These are phyloP conservation scores for Malaclemys terrapin DNA, from an alignment of 2,113 vertebrate genomes.

Conservation along the genomic window DNA sequence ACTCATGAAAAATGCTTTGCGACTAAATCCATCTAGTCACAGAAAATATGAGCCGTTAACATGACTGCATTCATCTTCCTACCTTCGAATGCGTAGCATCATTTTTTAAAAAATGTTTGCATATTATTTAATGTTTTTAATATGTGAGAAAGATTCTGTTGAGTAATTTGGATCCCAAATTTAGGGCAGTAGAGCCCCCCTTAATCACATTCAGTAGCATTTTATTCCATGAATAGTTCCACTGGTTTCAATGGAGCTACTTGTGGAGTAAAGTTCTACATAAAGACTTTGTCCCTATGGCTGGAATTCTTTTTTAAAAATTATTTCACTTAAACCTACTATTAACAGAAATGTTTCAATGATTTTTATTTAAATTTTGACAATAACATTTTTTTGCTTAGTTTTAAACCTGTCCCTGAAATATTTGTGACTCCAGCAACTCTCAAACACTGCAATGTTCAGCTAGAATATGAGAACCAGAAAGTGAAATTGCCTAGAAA, in stretches of 20 bases:
- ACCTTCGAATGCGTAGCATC: background rate
- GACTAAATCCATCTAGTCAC: background rate
- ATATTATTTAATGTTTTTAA: background rate
- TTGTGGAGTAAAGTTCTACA: background rate
- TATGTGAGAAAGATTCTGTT: background rate
- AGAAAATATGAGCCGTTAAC: background rate
- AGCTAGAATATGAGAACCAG: background rate
- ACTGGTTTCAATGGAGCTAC: background rate
- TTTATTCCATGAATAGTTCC: background rate
- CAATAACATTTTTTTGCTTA: background rate
- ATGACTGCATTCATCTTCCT: background rate
- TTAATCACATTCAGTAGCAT: background rate
- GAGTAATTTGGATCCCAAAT: background rate
- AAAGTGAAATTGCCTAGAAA: background rate
- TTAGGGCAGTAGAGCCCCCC: rapidly evolving
- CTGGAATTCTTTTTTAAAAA: background rate
- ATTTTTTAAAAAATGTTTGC: background rate
- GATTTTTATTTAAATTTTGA: background rate
- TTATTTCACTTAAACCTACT: background rate
- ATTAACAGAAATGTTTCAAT: background rate
- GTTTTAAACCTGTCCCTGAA: background rate
- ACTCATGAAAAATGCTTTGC: background rate
- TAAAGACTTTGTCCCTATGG: background rate
- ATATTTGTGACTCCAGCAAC: background rate
- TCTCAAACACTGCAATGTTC: background rate